phyloP scores from a whole-genome alignment of 2,888 invertebrate genomes.

The Drosophila fungiperda region DNA sequence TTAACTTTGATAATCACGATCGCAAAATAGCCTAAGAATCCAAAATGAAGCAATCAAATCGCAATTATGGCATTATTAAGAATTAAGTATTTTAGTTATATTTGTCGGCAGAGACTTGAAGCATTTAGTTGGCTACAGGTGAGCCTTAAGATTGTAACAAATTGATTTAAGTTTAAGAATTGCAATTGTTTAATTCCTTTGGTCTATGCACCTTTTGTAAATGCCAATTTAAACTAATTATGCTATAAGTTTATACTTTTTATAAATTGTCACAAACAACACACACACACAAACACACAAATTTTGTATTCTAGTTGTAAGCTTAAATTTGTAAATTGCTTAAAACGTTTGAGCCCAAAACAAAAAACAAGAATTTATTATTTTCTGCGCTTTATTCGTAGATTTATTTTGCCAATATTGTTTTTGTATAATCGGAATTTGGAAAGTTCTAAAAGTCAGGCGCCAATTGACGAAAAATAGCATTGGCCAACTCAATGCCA shows the following conservation, averaged over 20 bases:
- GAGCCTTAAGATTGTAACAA: constrained; percentile 34
- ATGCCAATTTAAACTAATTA: constrained; percentile 14
- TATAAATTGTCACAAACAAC: constrained; percentile 45
- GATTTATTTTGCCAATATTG: constrained; percentile 13
- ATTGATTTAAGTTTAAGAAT: constrained; percentile 26
- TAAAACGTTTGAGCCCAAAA: constrained; percentile 19
- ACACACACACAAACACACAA: constrained; percentile 21
- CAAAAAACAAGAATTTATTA: constrained; percentile 8
- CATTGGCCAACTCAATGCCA: constrained; percentile 93
- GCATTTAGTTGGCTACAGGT: constrained; percentile 26
- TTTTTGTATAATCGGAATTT: constrained; percentile 2
- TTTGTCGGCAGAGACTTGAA: constrained; percentile 3
- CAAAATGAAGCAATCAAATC: too few relatives aligned
- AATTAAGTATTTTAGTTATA: constrained; percentile 8
- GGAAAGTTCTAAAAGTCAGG: constrained; percentile 48
- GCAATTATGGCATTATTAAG: neutral
- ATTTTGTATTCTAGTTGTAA: constrained; percentile 53
- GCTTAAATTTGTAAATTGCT: constrained; percentile 35
- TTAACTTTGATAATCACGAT: constrained; percentile 83
- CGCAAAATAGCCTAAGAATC: constrained; percentile 81
- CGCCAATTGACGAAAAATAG: constrained; percentile 86
- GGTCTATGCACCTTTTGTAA: constrained; percentile 17
- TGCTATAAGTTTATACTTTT: constrained; percentile 35
- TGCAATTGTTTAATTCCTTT: constrained; percentile 13
- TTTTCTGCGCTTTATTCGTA: constrained; percentile 6